Conservation (phyloP, 2,888 invertebrate genomes). For the Hermodice carunculata region DNA sequence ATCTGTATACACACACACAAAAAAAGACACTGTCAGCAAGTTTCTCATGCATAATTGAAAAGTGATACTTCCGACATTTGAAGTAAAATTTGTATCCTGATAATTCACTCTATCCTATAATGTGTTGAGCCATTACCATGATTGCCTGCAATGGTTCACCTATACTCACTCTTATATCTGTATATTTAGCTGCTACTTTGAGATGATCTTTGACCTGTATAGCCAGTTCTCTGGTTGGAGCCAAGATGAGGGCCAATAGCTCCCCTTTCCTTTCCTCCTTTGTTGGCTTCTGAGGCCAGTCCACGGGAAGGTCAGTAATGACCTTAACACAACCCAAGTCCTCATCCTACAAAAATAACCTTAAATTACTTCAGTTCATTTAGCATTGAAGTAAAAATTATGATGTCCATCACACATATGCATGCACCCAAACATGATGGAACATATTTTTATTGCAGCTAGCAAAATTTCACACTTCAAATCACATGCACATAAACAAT, state of each 20-base stretch:
- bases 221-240: constrained; percentile 96
- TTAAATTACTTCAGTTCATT: not conserved
- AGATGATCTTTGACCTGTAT: constrained; percentile 94
- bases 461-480: too few relatives aligned
- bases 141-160: not conserved
- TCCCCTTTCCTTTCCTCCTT: not conserved
- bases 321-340: constrained; percentile 53
- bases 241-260: constrained; percentile 78
- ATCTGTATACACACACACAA: constrained; percentile 70
- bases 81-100: too few relatives aligned
- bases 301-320: constrained; percentile 52
- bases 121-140: constrained; percentile 1
- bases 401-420: not conserved
- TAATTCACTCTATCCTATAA: too few relatives aligned
- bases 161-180: constrained; percentile 75
- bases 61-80: not conserved
- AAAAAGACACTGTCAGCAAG: not conserved
- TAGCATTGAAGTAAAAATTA: not conserved
- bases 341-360: constrained; percentile 33
- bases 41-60: not conserved
- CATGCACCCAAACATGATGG: too few relatives aligned
- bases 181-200: constrained; percentile 81
- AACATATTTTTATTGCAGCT: too few relatives aligned
- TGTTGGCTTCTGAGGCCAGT: constrained; percentile 33
- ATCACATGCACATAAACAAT: too few relatives aligned